Evolutionary conservation across 2,888 invertebrate genomes (phyloP).

Genomic region (Scaptomyza caliginosa): DNA sequence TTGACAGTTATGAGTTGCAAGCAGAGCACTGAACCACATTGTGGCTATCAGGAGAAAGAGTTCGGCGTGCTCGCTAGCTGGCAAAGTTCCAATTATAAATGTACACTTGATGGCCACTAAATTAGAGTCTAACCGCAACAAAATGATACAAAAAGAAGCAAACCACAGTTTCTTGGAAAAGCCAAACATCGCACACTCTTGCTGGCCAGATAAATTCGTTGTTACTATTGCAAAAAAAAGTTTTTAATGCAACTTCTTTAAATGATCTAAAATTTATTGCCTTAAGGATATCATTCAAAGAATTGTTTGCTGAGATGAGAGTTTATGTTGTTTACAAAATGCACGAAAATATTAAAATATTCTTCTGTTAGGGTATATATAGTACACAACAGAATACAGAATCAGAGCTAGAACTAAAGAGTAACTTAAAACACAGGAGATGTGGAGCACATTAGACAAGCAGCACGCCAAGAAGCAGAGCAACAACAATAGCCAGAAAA

Average conservation of each 20-base stretch:
- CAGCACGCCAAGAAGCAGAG: conserved; percentile 5
- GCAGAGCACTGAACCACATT: conserved; percentile 3
- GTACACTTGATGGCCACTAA: conserved; percentile 66
- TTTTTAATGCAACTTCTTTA: too few species aligned
- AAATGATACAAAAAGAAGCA: conserved; percentile 22
- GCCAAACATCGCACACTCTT: neutral
- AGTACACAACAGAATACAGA: conserved; percentile 1
- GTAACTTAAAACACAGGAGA: conserved; percentile 20
- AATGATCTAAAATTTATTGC: too few species aligned
- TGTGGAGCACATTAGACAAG: conserved; percentile 7
- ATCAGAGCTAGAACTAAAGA: conserved; percentile 19
- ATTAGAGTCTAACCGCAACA: conserved; percentile 67
- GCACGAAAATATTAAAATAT: too few species aligned
- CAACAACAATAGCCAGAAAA: conserved; percentile 1
- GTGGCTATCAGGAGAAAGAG: conserved; percentile 3
- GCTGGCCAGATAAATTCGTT: too few species aligned
- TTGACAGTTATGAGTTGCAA: conserved; percentile 62
- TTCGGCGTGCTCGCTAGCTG: conserved; percentile 35
- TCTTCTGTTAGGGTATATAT: neutral
- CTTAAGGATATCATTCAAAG: too few species aligned
- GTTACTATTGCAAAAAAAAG: too few species aligned
- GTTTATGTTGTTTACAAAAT: neutral
- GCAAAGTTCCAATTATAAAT: conserved; percentile 68
- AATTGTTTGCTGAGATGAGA: too few species aligned
- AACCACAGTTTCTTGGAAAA: neutral